Evolutionary conservation across 2,797 vertebrate species (phyloP).

Genomic region (Phrynocephalus forsythii): DNA sequence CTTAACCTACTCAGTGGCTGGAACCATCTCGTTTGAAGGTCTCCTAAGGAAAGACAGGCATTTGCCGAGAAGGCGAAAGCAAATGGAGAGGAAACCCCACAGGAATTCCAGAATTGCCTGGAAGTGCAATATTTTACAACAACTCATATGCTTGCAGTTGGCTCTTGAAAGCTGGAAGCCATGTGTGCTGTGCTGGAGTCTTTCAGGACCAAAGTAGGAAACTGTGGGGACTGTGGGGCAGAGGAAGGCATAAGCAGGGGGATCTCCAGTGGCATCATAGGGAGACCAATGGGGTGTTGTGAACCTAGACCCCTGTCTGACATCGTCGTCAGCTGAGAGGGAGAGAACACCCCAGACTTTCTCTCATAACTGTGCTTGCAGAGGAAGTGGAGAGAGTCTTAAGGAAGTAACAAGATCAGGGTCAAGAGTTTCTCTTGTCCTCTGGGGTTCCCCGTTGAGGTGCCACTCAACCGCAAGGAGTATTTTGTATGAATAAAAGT

Average conservation of each 20-base stretch:
- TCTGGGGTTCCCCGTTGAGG: background rate
- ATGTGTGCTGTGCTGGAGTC: background rate
- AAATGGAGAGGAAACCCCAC: conserved; percentile 30
- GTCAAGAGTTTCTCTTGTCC: conserved; percentile 14
- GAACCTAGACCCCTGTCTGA: conserved; percentile 48
- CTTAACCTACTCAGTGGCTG: conserved; percentile 33
- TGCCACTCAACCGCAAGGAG: conserved; percentile 23
- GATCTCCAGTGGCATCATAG: conserved; percentile 57
- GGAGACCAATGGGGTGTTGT: conserved; percentile 31
- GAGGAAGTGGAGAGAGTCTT: conserved; percentile 37
- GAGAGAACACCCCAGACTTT: conserved; percentile 47
- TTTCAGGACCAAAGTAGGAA: conserved; percentile 45
- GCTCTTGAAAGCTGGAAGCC: conserved; percentile 38
- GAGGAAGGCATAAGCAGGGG: conserved; percentile 68
- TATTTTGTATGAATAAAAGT: conserved; percentile 43
- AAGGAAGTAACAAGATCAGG: conserved; percentile 41
- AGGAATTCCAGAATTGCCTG: conserved; percentile 19
- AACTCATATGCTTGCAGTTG: conserved; percentile 4
- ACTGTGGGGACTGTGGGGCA: conserved; percentile 52
- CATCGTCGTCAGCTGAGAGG: conserved; percentile 49
- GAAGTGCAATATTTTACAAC: conserved; percentile 45
- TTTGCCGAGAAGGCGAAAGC: conserved; percentile 35
- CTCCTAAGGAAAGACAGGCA: conserved; percentile 39
- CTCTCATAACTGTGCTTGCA: conserved; percentile 57
- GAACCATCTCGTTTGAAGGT: conserved; percentile 36